phyloP scores from a whole-genome alignment of 2,888 invertebrate species.

The Bruchidius siliquastri region DNA sequence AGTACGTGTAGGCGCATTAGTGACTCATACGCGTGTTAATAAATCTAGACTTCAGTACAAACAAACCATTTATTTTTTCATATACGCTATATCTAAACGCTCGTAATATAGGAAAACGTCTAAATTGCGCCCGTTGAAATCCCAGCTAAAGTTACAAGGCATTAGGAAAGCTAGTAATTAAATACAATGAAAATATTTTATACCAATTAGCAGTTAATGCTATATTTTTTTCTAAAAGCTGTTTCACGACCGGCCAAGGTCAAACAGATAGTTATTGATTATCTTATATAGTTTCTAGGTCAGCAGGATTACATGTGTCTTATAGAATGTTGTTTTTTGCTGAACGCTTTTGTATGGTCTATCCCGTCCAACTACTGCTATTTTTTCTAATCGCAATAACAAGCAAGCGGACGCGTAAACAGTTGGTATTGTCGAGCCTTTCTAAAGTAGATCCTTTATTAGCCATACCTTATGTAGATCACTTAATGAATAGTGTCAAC shows the following conservation, averaged over 20 bases:
- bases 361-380: not conserved
- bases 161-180: not conserved
- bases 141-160: not conserved
- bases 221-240: constrained; percentile 11
- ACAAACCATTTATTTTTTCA: not conserved
- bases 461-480: no score
- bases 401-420: not conserved
- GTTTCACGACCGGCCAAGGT: constrained; percentile 25
- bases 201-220: constrained; percentile 1
- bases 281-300: constrained; percentile 34
- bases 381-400: not conserved
- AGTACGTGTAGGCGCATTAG: not conserved
- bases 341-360: constrained; percentile 10
- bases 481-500: no score
- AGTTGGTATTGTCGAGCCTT: not conserved
- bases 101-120: not conserved
- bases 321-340: constrained; percentile 24
- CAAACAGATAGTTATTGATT: constrained; percentile 30
- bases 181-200: constrained; percentile 1
- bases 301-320: constrained; percentile 26
- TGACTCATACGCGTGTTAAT: not conserved
- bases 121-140: not conserved
- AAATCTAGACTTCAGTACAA: not conserved
- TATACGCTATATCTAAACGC: not conserved
- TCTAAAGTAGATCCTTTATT: no score